Conservation (phyloP, 2,797 vertebrate genomes). For the Halcyon leucocephala region DNA sequence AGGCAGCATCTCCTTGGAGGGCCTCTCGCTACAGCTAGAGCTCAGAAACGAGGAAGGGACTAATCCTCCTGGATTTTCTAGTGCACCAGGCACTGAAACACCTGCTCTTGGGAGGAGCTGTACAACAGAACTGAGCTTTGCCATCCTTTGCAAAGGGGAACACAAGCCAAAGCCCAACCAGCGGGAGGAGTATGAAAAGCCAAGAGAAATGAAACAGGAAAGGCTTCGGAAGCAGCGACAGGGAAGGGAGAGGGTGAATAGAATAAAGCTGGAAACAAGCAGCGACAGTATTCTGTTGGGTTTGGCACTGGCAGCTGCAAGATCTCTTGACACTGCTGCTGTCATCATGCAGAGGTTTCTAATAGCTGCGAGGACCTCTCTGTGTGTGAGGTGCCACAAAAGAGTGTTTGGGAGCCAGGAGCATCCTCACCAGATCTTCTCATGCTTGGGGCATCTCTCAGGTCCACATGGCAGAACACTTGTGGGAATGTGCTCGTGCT, state of each 20-base stretch:
- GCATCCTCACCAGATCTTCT: neutral
- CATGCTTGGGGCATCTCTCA: neutral
- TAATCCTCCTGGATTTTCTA: neutral
- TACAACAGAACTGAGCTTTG: neutral
- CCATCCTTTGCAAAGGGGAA: neutral
- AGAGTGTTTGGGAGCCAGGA: neutral
- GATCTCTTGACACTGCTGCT: neutral
- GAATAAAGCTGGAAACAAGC: neutral
- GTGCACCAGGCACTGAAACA: neutral
- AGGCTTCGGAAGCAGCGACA: neutral
- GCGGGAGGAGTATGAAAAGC: neutral
- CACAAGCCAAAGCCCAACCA: fast-evolving
- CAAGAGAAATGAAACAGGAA: neutral
- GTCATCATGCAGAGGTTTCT: neutral
- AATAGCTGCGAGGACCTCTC: neutral
- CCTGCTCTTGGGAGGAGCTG: neutral
- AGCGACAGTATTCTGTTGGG: neutral
- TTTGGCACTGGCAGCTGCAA: neutral
- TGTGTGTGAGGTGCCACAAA: neutral
- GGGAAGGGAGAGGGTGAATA: neutral
- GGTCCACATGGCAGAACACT: neutral
- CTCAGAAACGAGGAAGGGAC: neutral
- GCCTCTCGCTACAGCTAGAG: neutral
- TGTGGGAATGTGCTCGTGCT: neutral
- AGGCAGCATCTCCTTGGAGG: fast-evolving